phyloP scores from a whole-genome alignment of 2,888 invertebrate genomes.

The Rhamphomyia laevipes region DNA sequence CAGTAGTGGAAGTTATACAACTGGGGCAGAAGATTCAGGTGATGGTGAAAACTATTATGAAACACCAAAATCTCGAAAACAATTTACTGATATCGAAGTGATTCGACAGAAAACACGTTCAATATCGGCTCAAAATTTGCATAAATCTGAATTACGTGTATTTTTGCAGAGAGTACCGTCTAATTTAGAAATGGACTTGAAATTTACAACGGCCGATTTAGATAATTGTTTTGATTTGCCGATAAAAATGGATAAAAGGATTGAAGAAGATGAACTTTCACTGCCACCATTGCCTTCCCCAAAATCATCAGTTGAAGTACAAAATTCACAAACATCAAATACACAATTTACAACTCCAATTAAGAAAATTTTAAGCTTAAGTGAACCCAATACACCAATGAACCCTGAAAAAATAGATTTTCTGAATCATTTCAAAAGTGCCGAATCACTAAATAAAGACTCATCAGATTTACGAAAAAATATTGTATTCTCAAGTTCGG shows the following conservation, averaged over 20 bases:
- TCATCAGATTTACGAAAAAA: slow-evolving; percentile 9
- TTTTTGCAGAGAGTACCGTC: slow-evolving; percentile 32
- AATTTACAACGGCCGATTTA: slow-evolving; percentile 20
- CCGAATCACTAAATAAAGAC: slow-evolving; percentile 24
- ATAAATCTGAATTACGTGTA: slow-evolving; percentile 30
- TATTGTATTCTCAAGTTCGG: slow-evolving; percentile 19
- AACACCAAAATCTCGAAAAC: slow-evolving; percentile 13
- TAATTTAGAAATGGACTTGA: slow-evolving; percentile 22
- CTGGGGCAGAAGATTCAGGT: not conserved
- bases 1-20: no score
- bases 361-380: slow-evolving; percentile 18
- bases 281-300: not conserved
- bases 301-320: not conserved
- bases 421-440: slow-evolving; percentile 26
- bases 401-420: slow-evolving; percentile 20
- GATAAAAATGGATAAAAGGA: slow-evolving; percentile 5
- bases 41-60: slow-evolving; percentile 15
- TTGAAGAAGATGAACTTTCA: not conserved
- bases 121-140: slow-evolving; percentile 31
- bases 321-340: not conserved
- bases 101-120: slow-evolving; percentile 20
- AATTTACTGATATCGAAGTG: slow-evolving; percentile 13
- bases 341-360: not conserved
- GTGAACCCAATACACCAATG: slow-evolving; percentile 25
- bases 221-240: slow-evolving; percentile 22